These are phyloP conservation scores for Sprattus sprattus DNA, from an alignment of 2,113 vertebrate species.

Conservation along the genomic window DNA sequence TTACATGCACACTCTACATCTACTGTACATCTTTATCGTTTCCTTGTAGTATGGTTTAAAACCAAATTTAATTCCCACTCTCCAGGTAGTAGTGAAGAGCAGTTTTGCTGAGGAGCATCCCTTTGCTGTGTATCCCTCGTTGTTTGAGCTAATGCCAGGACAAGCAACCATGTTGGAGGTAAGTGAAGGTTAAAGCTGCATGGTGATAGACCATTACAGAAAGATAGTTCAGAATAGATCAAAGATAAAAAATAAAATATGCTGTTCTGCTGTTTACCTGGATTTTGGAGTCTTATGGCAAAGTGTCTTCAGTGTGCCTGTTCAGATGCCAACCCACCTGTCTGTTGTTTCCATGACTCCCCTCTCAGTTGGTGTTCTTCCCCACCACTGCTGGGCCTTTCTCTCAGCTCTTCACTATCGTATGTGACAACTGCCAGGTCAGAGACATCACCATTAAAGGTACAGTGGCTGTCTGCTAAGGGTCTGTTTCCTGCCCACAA, in stretches of 20 bases:
- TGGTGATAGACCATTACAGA: background rate
- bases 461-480: slow-evolving; percentile 44
- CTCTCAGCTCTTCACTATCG: slow-evolving; percentile 71
- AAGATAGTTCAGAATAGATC: no score
- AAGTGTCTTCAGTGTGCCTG: no score
- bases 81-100: slow-evolving; percentile 66
- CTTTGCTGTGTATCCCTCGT: slow-evolving; percentile 79
- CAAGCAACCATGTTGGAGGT: slow-evolving; percentile 78
- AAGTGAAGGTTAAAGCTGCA: slow-evolving; percentile 33
- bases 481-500: background rate
- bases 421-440: slow-evolving; percentile 87
- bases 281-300: no score
- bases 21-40: background rate
- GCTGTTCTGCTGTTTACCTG: no score
- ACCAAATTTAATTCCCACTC: background rate
- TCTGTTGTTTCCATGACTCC: background rate
- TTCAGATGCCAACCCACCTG: background rate
- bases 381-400: slow-evolving; percentile 70
- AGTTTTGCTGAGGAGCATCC: slow-evolving; percentile 79
- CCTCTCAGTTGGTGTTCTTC: slow-evolving; percentile 82
- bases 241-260: no score
- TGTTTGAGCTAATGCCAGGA: slow-evolving; percentile 80
- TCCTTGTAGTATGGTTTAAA: background rate
- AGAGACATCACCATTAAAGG: slow-evolving; percentile 81
- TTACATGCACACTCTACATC: background rate